Evolutionary conservation across 2,797 vertebrate genomes (phyloP).

Genomic region (Anguilla marmorata): DNA sequence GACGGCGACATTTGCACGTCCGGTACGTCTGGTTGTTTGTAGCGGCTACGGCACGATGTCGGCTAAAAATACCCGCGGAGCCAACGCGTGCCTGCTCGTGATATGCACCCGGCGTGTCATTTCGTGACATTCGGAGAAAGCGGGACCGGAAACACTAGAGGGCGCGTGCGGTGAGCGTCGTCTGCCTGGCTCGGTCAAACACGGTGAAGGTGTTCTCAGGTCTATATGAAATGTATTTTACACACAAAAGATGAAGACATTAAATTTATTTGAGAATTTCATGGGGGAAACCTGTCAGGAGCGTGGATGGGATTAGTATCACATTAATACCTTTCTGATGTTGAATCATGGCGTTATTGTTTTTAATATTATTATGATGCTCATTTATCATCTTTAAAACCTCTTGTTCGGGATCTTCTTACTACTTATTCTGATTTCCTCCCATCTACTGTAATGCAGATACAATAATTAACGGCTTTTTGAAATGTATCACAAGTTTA

Average conservation of each 20-base stretch:
- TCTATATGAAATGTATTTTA: background rate
- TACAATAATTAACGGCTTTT: background rate
- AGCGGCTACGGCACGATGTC: background rate
- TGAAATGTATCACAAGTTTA: background rate
- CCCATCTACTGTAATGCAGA: background rate
- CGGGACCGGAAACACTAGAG: background rate
- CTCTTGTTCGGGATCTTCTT: background rate
- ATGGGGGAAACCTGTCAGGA: background rate
- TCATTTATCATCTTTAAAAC: background rate
- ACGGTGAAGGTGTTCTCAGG: background rate
- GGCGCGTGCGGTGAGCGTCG: background rate
- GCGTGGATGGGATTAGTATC: background rate
- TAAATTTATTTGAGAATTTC: background rate
- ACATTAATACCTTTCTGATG: background rate
- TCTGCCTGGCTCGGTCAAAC: background rate
- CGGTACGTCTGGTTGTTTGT: background rate
- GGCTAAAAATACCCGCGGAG: background rate
- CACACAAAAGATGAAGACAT: background rate
- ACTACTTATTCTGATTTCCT: background rate
- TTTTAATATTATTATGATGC: background rate
- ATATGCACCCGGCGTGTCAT: background rate
- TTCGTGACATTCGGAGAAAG: conserved; percentile 4
- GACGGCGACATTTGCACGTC: background rate
- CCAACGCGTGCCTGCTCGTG: background rate
- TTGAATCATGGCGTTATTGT: background rate